A percentile compares a stretch with the other conserved stretches of the same genome.
Evolutionary conservation across 2,888 invertebrate genomes (phyloP).

Genomic region (Sarcophaga carnaria): DNA sequence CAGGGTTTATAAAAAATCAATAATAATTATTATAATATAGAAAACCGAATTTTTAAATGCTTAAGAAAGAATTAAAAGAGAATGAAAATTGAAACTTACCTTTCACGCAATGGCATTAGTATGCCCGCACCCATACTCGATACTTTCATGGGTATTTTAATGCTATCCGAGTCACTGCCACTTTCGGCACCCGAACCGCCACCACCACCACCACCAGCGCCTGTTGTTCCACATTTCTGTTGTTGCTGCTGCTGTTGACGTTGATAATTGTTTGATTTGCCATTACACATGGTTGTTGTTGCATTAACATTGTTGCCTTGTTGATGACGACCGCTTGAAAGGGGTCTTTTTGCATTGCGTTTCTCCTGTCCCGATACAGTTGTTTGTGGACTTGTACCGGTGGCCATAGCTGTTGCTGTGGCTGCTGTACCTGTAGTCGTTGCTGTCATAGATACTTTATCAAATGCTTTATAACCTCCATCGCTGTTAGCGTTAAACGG

Average conservation of each 20-base stretch:
- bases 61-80: background rate
- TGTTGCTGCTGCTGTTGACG: constrained; percentile 62
- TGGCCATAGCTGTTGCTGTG: constrained; percentile 48
- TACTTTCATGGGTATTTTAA: constrained; percentile 86
- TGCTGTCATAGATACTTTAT: constrained; percentile 62
- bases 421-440: constrained; percentile 59
- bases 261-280: constrained; percentile 62
- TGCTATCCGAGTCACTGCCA: constrained; percentile 89
- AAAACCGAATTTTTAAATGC: no score
- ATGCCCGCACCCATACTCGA: constrained; percentile 78
- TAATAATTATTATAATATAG: no score
- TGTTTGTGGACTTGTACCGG: constrained; percentile 48
- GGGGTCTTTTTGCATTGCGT: constrained; percentile 80
- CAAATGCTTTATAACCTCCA: constrained; percentile 69
- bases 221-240: constrained; percentile 54
- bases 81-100: constrained; percentile 81
- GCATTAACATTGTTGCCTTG: constrained; percentile 74
- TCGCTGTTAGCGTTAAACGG: constrained; percentile 71
- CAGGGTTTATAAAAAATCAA: no score
- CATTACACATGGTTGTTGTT: constrained; percentile 56
- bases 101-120: constrained; percentile 84
- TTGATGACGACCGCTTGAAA: constrained; percentile 77
- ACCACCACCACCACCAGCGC: constrained; percentile 66
- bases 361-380: constrained; percentile 68
- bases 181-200: constrained; percentile 80